Evolutionary conservation across 2,888 invertebrate genomes (phyloP).

Genomic region (Dynastes maya): DNA sequence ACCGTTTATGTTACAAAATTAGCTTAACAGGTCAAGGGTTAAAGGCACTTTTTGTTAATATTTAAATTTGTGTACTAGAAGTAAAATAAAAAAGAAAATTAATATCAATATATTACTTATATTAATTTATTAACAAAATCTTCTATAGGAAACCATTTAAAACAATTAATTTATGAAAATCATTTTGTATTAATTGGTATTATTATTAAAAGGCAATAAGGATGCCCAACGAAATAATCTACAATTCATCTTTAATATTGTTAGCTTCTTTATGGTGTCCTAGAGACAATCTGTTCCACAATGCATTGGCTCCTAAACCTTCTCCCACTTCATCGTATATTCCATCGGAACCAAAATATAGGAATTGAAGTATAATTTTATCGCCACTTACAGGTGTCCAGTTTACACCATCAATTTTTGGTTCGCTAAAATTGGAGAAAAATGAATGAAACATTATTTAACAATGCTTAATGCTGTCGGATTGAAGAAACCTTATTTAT

Average conservation of each 20-base stretch:
- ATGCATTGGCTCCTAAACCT: constrained; percentile 29
- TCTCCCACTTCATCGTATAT: constrained; percentile 28
- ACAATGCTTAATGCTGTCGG: no score
- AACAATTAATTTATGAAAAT: no score
- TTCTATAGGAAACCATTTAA: no score
- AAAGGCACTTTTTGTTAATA: no score
- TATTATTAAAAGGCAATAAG: neutral
- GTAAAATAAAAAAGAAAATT: no score
- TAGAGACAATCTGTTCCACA: constrained; percentile 45
- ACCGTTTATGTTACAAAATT: no score
- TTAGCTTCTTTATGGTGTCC: constrained; percentile 14
- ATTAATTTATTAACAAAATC: no score
- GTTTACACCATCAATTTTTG: constrained; percentile 18
- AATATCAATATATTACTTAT: no score
- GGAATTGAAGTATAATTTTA: constrained; percentile 22
- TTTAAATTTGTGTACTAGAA: no score
- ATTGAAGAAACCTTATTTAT: no score
- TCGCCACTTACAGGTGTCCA: constrained; percentile 39
- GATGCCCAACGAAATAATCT: neutral
- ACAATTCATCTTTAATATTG: constrained; percentile 47
- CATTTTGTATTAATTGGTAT: no score
- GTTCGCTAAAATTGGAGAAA: constrained; percentile 28
- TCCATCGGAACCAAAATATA: constrained; percentile 36
- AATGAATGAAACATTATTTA: neutral
- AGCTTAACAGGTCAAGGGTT: no score